Percentiles rank a stretch among this genome's conserved stretches.
These are phyloP conservation scores for Bicyclus anynana DNA, from an alignment of 1,140 invertebrate species.

Conservation along the genomic window DNA sequence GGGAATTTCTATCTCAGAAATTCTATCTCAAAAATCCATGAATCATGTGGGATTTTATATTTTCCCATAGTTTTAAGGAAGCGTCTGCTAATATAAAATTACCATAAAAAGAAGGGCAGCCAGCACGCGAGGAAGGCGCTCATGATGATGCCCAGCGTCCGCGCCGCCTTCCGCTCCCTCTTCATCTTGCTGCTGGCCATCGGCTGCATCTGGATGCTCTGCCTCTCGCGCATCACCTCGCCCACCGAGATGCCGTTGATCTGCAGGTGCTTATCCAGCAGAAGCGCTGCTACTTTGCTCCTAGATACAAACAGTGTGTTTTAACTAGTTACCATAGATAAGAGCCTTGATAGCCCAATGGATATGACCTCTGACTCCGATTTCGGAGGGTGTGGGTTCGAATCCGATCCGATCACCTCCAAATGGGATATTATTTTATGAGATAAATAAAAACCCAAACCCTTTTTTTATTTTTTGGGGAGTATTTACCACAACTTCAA, in stretches of 20 bases:
- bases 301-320: slow-evolving; percentile 55
- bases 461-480: no score
- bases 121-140: slow-evolving; percentile 95
- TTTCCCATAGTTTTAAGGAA: no score
- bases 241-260: slow-evolving; percentile 90
- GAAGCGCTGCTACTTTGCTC: slow-evolving; percentile 89
- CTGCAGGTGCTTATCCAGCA: slow-evolving; percentile 91
- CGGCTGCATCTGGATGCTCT: slow-evolving; percentile 80
- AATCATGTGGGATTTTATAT: no score
- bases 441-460: no score
- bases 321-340: not conserved
- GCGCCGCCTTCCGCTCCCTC: slow-evolving; percentile 94
- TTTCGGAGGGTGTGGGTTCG: no score
- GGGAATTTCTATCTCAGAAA: no score
- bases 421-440: no score
- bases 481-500: no score
- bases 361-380: no score
- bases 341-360: no score
- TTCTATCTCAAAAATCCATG: no score
- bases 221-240: slow-evolving; percentile 73
- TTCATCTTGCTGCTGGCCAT: slow-evolving; percentile 90
- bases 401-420: no score
- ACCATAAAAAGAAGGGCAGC: slow-evolving; percentile 97
- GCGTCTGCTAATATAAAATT: slow-evolving; percentile 37
- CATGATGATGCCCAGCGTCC: slow-evolving; percentile 97